Percentiles rank a stretch among this genome's conserved stretches.
phyloP scores from a whole-genome alignment of 2,113 vertebrate genomes.

The Genyomyrus donnyi region DNA sequence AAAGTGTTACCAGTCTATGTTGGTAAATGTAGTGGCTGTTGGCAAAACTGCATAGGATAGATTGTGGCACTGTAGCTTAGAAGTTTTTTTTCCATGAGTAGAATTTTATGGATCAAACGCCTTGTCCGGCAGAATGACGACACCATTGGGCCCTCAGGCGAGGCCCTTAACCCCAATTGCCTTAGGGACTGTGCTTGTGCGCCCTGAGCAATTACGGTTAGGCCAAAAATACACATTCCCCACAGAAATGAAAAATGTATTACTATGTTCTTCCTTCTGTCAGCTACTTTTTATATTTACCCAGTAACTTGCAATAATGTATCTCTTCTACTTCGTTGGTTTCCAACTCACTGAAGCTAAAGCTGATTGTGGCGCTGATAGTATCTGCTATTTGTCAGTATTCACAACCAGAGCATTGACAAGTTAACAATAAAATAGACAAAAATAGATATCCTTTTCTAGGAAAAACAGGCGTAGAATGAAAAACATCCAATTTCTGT shows the following conservation, averaged over 20 bases:
- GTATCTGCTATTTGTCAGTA: neutral
- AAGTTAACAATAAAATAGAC: neutral
- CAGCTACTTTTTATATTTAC: neutral
- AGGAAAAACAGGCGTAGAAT: neutral
- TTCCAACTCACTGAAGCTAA: neutral
- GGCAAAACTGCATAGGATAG: neutral
- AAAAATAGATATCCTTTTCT: neutral
- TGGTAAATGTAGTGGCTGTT: neutral
- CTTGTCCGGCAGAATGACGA: neutral
- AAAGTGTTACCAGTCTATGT: neutral
- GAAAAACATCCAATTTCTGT: neutral
- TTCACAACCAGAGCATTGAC: neutral
- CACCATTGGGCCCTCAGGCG: neutral
- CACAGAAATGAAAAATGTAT: neutral
- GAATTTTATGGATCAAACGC: neutral
- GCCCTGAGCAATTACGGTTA: neutral
- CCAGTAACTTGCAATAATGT: neutral
- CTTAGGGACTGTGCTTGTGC: neutral
- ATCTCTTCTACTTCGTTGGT: neutral
- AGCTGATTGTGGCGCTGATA: neutral
- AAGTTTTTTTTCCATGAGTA: neutral
- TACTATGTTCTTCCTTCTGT: neutral
- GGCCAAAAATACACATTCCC: neutral
- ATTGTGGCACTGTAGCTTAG: neutral
- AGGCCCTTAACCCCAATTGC: neutral